phyloP scores from a whole-genome alignment of 2,888 invertebrate species.

The Endotricha flammealis region DNA sequence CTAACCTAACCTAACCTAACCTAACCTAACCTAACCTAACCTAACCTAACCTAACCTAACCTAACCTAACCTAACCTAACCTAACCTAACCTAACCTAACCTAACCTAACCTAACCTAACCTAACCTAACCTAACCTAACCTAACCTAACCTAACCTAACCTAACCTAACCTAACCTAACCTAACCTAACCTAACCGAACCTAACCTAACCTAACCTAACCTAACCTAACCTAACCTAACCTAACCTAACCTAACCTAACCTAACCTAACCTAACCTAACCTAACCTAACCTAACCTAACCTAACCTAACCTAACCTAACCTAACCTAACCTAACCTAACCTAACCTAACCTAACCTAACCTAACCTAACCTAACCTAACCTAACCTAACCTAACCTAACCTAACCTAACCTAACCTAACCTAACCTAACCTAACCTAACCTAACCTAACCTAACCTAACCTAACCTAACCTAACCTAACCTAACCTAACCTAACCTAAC shows the following conservation, averaged over 20 bases:
- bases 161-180: slow-evolving; percentile 18
- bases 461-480: slow-evolving; percentile 18
- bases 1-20: slow-evolving; percentile 16
- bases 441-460: slow-evolving; percentile 19
- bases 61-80: slow-evolving; percentile 22
- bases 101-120: slow-evolving; percentile 20
- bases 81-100: slow-evolving; percentile 20
- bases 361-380: slow-evolving; percentile 19
- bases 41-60: slow-evolving; percentile 18
- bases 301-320: slow-evolving; percentile 21
- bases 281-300: slow-evolving; percentile 20
- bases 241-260: slow-evolving; percentile 22
- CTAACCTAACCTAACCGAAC: slow-evolving; percentile 16
- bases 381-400: slow-evolving; percentile 15
- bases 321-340: slow-evolving; percentile 16
- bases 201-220: slow-evolving; percentile 16
- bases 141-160: slow-evolving; percentile 16
- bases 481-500: slow-evolving; percentile 19
- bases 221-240: slow-evolving; percentile 18
- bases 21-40: slow-evolving; percentile 16
- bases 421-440: slow-evolving; percentile 16
- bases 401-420: slow-evolving; percentile 13
- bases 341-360: slow-evolving; percentile 19
- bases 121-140: slow-evolving; percentile 21
- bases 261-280: slow-evolving; percentile 20